Evolutionary conservation across 2,113 vertebrate genomes (phyloP).

Genomic region (Butorides virescens): DNA sequence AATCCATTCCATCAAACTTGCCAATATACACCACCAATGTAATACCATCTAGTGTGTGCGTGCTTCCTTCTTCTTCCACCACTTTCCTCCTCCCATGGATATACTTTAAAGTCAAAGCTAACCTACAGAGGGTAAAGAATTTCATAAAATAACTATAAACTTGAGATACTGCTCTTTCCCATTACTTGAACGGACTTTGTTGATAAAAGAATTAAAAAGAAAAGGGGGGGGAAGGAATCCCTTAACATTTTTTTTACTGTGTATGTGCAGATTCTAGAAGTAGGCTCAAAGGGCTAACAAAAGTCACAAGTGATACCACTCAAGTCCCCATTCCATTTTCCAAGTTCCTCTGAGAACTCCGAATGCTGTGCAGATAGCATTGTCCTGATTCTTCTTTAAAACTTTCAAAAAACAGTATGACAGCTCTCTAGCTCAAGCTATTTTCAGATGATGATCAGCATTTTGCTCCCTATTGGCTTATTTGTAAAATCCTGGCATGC

Average conservation of each 20-base stretch:
- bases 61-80: background rate
- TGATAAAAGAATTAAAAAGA: background rate
- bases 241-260: background rate
- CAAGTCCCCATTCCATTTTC: background rate
- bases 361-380: background rate
- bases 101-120: background rate
- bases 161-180: background rate
- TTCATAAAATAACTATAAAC: background rate
- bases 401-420: background rate
- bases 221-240: accelerated
- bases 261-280: background rate
- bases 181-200: background rate
- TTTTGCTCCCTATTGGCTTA: background rate
- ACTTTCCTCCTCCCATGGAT: background rate
- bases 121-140: background rate
- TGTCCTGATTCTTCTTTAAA: background rate
- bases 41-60: background rate
- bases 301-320: background rate
- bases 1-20: background rate
- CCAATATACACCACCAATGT: background rate
- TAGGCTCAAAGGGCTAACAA: background rate
- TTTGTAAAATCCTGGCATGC: background rate
- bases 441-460: background rate
- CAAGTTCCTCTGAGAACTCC: background rate
- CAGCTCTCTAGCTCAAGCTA: background rate